phyloP scores from a whole-genome alignment of 2,113 vertebrate species.

The Picathartes gymnocephalus region DNA sequence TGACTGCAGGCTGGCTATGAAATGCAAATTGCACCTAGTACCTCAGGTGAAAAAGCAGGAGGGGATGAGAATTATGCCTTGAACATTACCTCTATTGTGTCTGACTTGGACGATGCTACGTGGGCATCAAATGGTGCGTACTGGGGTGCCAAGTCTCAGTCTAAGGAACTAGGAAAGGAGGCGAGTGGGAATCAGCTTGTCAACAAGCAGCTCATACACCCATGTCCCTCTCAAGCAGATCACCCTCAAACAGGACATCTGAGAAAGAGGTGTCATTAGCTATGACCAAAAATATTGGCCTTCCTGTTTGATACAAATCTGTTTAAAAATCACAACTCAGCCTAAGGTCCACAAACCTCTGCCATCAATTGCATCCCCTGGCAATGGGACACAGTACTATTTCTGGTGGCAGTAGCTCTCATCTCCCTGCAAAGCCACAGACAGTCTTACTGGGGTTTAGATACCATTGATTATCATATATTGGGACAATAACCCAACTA shows the following conservation, averaged over 20 bases:
- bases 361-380: not conserved
- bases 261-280: not conserved
- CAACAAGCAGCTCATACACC: not conserved
- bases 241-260: not conserved
- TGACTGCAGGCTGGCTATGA: fast-evolving
- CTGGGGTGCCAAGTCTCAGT: not conserved
- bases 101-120: fast-evolving
- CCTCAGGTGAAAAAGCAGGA: not conserved
- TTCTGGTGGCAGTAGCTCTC: not conserved
- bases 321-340: not conserved
- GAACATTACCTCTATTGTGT: not conserved
- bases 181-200: not conserved
- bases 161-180: not conserved
- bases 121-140: fast-evolving
- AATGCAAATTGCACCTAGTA: not conserved
- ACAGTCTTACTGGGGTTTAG: not conserved
- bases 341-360: not conserved
- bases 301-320: not conserved
- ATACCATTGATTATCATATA: fast-evolving
- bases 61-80: not conserved
- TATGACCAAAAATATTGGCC: fast-evolving
- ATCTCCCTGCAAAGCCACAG: not conserved
- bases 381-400: not conserved
- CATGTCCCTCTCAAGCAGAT: not conserved
- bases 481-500: not conserved